Percentiles rank a stretch among this genome's conserved stretches.
phyloP scores from a whole-genome alignment of 2,113 vertebrate species.

The Psilopsiagon aurifrons region DNA sequence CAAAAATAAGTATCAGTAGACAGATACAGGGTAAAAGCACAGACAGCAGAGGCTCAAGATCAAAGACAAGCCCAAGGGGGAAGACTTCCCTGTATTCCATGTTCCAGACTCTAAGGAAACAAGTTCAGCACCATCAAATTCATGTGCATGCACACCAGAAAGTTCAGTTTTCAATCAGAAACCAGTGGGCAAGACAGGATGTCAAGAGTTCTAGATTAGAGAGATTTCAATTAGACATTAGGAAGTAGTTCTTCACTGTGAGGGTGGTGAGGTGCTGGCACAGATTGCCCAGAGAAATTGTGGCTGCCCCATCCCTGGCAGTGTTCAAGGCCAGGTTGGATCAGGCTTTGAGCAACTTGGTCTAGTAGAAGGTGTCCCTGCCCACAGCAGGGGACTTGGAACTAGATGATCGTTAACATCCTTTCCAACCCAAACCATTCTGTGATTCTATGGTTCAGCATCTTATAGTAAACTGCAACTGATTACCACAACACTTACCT shows the following conservation, averaged over 20 bases:
- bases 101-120: neutral
- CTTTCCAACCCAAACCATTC: neutral
- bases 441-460: neutral
- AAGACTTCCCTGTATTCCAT: neutral
- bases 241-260: neutral
- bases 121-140: neutral
- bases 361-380: neutral
- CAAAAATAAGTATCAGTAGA: neutral
- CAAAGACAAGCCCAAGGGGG: neutral
- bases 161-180: neutral
- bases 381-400: neutral
- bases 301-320: neutral
- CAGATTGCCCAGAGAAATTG: neutral
- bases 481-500: neutral
- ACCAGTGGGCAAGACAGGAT: neutral
- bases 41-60: neutral
- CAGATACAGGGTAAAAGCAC: neutral
- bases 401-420: neutral
- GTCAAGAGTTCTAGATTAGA: neutral
- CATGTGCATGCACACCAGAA: fast-evolving
- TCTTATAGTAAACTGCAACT: neutral
- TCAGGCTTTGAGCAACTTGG: neutral
- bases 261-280: neutral
- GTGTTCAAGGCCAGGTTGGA: neutral
- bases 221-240: neutral